Percentiles rank a stretch among this genome's conserved stretches.
Evolutionary conservation across 2,797 vertebrate species (phyloP).

Genomic region (Pseudocheirus occidentalis): DNA sequence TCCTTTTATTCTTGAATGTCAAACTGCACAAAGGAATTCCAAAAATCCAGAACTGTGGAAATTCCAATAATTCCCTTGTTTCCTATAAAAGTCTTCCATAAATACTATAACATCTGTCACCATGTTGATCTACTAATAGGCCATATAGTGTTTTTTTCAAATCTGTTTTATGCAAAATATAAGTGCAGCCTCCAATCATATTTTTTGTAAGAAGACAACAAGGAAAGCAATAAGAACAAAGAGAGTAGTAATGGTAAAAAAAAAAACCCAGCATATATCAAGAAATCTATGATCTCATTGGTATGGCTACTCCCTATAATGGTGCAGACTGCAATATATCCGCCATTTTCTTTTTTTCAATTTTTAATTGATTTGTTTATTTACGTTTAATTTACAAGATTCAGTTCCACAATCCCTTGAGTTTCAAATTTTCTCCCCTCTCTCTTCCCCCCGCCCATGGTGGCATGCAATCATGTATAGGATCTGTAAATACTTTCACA

Average conservation of each 20-base stretch:
- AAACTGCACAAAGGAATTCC: constrained; percentile 18
- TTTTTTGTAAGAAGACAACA: not conserved
- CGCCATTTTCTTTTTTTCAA: not conserved
- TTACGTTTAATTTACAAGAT: too few species aligned
- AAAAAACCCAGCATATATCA: not conserved
- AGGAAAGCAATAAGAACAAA: not conserved
- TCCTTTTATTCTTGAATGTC: constrained; percentile 3
- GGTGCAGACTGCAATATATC: not conserved
- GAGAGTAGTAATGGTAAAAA: not conserved
- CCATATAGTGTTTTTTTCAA: not conserved
- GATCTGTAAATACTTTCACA: too few species aligned
- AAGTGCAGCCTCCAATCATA: not conserved
- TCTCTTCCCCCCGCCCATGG: too few species aligned
- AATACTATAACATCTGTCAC: not conserved
- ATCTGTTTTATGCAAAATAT: not conserved
- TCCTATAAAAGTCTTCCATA: not conserved
- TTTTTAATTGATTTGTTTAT: too few species aligned
- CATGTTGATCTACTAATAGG: not conserved
- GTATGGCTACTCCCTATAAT: not conserved
- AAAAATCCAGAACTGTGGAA: not conserved
- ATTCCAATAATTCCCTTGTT: constrained; percentile 15
- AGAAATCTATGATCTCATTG: not conserved
- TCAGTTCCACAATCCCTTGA: too few species aligned
- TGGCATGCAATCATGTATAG: too few species aligned
- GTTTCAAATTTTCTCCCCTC: too few species aligned